Evolutionary conservation across 2,888 invertebrate species (phyloP), one percentile per base, ranked within the genome.

Genomic region (Drosophila dives): DNA sequence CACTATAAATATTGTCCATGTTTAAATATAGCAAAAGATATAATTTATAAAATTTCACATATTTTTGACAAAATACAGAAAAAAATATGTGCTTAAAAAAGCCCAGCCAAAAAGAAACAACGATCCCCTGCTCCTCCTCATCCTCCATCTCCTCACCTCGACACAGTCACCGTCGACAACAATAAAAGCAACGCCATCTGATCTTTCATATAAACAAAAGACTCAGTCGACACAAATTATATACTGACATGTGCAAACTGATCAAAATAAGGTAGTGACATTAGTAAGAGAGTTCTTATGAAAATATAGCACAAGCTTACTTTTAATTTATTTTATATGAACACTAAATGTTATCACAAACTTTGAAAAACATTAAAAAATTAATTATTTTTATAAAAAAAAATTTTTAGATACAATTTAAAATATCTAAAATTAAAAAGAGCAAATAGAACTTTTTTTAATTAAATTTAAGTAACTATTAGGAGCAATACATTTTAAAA

Each of bases 1-100:
- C 80, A 80, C 84, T 72, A 83, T 84, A 83, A 83, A 83, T 84
- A 80, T 78, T 80, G 63, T 75, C 70, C 74, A 76, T 68, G 75
- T 84, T 84, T 83, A 83, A 84, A 83, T 84, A 78, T 82, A 83
- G 72, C 78, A 12, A 65, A 23, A 72, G 69, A 82, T 74, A 82
- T 84, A 81, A 75, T 78, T 81, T 84, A 80, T 74, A 78, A 68
- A 72, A 77, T 73, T 49, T 71, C 61, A 48, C 49, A 67, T 53
- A 66, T 63, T 73, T 83, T 81, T 80, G 80, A 83, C 81, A 81
- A 72, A 77, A 69, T 75, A 69, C 45, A 15, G 15, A 64, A 66
- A 60, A 1, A 17, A 2, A 29, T 10, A 49, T 20, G 40, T 75
- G 72, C 56, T 73, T 56, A 62, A 75, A 75, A 71, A 75, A 81